These are phyloP conservation scores for Ennomos fuscantarius DNA, from an alignment of 2,888 invertebrate genomes.

Conservation along the genomic window DNA sequence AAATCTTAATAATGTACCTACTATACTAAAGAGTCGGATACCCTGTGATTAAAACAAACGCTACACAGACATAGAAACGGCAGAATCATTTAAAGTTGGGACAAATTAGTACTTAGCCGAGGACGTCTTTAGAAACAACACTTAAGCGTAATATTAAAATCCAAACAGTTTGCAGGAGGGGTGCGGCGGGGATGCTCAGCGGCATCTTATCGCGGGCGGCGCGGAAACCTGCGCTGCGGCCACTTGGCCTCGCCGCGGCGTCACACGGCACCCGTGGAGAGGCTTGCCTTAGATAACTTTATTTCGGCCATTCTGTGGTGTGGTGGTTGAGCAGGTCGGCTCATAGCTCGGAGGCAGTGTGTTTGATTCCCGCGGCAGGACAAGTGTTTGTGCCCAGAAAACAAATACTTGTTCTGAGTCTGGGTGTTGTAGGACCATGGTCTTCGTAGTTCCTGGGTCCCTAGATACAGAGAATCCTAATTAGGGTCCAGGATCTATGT, in stretches of 20 bases:
- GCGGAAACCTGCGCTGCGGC: slow-evolving; percentile 71
- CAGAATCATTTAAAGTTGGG: slow-evolving; percentile 67
- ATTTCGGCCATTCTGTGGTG: too few species aligned
- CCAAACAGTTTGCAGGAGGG: slow-evolving; percentile 69
- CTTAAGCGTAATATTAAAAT: slow-evolving; percentile 83
- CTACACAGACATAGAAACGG: slow-evolving; percentile 46
- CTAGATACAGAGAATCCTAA: too few species aligned
- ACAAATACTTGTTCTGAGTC: too few species aligned
- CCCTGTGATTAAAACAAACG: slow-evolving; percentile 3
- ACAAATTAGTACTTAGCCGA: slow-evolving; percentile 80
- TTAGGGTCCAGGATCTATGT: too few species aligned
- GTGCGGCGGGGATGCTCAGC: slow-evolving; percentile 40
- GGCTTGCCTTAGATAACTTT: slow-evolving; percentile 5
- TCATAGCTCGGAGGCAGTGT: too few species aligned
- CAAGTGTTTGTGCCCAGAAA: too few species aligned
- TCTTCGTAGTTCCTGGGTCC: too few species aligned
- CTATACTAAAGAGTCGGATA: background rate
- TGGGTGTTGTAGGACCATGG: too few species aligned
- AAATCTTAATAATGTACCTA: background rate
- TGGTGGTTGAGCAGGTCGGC: too few species aligned
- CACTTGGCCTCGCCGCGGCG: slow-evolving; percentile 60
- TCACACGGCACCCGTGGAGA: slow-evolving; percentile 46
- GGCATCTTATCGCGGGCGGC: slow-evolving; percentile 72
- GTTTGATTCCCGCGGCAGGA: too few species aligned
- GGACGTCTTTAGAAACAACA: slow-evolving; percentile 79